These are phyloP conservation scores for Pachyramphus minor DNA, from an alignment of 2,113 vertebrate genomes.

Conservation along the genomic window DNA sequence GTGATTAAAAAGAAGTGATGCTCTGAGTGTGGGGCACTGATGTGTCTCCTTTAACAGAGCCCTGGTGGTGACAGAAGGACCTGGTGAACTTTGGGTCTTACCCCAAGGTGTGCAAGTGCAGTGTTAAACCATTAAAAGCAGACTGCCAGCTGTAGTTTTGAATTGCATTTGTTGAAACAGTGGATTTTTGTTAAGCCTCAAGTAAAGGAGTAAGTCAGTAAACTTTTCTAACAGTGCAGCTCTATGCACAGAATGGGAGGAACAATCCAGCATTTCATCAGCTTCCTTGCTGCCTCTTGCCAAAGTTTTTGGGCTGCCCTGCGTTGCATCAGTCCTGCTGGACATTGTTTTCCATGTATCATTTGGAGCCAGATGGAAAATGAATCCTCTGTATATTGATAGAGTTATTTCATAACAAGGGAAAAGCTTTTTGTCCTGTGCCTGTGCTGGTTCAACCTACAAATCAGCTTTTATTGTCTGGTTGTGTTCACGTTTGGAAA, in stretches of 20 bases:
- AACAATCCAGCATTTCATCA: constrained; percentile 25
- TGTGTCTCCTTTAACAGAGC: background rate
- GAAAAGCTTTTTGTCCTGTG: background rate
- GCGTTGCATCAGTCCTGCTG: constrained; percentile 13
- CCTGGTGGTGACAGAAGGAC: background rate
- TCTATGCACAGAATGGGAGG: constrained; percentile 21
- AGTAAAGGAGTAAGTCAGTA: background rate
- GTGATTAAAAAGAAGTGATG: background rate
- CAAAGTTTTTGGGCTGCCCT: background rate
- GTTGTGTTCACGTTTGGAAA: background rate
- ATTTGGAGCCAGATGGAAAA: background rate
- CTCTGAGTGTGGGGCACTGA: background rate
- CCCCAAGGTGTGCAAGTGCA: background rate
- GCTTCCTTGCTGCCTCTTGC: constrained; percentile 1
- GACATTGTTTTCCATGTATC: background rate
- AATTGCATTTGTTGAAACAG: background rate
- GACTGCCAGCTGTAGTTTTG: background rate
- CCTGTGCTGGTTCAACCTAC: background rate
- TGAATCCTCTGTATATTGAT: background rate
- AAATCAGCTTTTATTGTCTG: background rate
- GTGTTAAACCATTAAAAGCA: background rate
- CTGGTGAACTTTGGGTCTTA: background rate
- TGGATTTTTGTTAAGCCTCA: background rate
- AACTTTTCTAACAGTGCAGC: background rate
- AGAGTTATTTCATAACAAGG: background rate